Evolutionary conservation across 2,888 invertebrate genomes (phyloP), one percentile per base, ranked within the genome.

Genomic region (Epinotia brunnichana): DNA sequence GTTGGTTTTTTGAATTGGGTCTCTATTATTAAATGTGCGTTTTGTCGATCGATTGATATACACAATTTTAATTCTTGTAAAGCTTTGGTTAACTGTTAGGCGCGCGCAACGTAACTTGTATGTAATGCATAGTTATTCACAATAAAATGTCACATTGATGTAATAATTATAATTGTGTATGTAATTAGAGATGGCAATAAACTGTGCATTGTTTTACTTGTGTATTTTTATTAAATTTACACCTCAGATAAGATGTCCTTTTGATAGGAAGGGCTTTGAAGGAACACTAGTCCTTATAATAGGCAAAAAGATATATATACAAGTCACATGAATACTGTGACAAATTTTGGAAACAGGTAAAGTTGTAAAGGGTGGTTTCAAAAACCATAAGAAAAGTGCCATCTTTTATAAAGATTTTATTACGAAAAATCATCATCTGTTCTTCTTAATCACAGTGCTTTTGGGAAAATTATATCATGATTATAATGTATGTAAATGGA

Each of bases 111-210:
- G 59, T 57, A 51, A 56, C 41, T 62, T 60, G 41, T 74, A 59
- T 59, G 54, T 72, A 68, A 59, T 72, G 35, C 62, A 66, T 70
- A 61, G 29, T 69, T 66, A 68, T 74, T 75, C 68, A 59, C 64
- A 69, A 70, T 53, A 75, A 79, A 79, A 77, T 85, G 81, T 85
- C 79, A 80, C 82, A 83, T 83, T 82, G 82, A 83, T 84, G 80
- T 88, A 85, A 82, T 83, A 83, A 90, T 89, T 91, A 89, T 86
- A 89, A 91, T 91, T 92, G 91, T 92, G 92, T 92, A 92, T 90
- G 86, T 87, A 87, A 88, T 90, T 90, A 88, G 87, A 88, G 87
- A 87, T 86, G 89, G 84, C 89, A 92, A 90, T 91, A 89, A 92
- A 90, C 84, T 83, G 83, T 88, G 86, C 87, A 89, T 89, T 87